Conservation (phyloP, 2,113 vertebrate species). For the Platycercus adscitus region DNA sequence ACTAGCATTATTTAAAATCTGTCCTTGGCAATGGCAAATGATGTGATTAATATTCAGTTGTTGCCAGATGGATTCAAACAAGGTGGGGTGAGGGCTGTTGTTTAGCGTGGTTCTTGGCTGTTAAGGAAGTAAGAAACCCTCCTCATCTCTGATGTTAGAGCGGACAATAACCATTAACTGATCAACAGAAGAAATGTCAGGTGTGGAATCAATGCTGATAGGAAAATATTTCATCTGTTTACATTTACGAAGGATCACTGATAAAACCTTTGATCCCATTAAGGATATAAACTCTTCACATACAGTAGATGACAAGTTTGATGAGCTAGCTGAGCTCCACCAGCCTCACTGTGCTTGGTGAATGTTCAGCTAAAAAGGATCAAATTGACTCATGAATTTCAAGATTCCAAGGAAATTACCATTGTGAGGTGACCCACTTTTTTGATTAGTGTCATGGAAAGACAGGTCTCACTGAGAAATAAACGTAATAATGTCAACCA, state of each 20-base stretch:
- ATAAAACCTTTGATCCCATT: conserved; percentile 82
- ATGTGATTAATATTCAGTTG: conserved; percentile 58
- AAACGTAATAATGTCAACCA: conserved; percentile 71
- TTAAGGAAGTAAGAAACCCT: conserved; percentile 68
- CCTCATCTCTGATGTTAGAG: conserved; percentile 62
- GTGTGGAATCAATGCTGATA: conserved; percentile 73
- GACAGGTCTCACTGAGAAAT: conserved; percentile 77
- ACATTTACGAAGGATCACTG: conserved; percentile 68
- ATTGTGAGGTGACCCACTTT: conserved; percentile 77
- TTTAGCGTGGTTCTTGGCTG: background rate
- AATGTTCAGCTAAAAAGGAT: conserved; percentile 72
- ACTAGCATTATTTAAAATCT: conserved; percentile 17
- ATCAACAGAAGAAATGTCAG: conserved; percentile 75
- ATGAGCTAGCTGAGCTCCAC: conserved; percentile 61
- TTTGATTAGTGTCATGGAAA: conserved; percentile 77
- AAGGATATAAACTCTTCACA: conserved; percentile 79
- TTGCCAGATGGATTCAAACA: conserved; percentile 48
- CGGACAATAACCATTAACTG: conserved; percentile 76
- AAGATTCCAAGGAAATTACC: conserved; percentile 77
- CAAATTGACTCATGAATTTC: conserved; percentile 75
- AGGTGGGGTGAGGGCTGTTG: background rate
- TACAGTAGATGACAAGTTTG: conserved; percentile 74
- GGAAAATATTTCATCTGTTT: conserved; percentile 72
- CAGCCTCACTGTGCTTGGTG: conserved; percentile 53
- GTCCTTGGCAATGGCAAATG: conserved; percentile 47